phyloP scores from a whole-genome alignment of 2,797 vertebrate genomes.

The Pseudochirops corinnae region DNA sequence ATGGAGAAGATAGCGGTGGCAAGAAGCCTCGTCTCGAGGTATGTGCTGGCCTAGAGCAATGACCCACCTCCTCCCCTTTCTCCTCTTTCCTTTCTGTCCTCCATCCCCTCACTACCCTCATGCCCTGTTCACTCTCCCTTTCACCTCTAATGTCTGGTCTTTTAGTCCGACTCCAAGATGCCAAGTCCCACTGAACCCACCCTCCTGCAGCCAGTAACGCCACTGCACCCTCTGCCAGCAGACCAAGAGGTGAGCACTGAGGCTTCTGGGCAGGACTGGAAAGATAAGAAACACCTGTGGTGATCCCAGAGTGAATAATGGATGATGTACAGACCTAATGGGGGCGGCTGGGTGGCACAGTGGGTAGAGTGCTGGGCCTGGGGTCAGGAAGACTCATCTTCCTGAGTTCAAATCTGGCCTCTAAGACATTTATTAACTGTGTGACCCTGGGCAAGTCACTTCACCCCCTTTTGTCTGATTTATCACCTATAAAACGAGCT shows the following conservation, averaged over 20 bases:
- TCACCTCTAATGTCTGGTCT: background rate
- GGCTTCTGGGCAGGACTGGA: background rate
- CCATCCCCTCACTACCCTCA: background rate
- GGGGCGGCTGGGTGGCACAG: background rate
- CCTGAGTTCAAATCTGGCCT: background rate
- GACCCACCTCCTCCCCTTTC: background rate
- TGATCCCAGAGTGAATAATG: background rate
- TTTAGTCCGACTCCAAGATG: slow-evolving; percentile 59
- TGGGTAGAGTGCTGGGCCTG: too few species aligned
- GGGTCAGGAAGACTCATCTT: background rate
- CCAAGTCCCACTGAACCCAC: slow-evolving; percentile 43
- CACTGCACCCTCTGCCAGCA: slow-evolving; percentile 31
- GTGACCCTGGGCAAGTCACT: background rate
- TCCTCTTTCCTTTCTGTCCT: background rate
- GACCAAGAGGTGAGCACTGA: slow-evolving; percentile 57
- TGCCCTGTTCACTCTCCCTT: background rate
- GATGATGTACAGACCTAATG: background rate
- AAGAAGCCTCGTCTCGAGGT: slow-evolving; percentile 74
- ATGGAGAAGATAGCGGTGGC: slow-evolving; percentile 51
- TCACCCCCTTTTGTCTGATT: background rate
- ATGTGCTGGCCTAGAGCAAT: background rate
- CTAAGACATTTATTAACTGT: background rate
- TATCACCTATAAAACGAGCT: background rate
- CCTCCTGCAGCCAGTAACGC: slow-evolving; percentile 22
- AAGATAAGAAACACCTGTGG: background rate